phyloP scores from a whole-genome alignment of 2,113 vertebrate species.

The Triplophysa rosa region DNA sequence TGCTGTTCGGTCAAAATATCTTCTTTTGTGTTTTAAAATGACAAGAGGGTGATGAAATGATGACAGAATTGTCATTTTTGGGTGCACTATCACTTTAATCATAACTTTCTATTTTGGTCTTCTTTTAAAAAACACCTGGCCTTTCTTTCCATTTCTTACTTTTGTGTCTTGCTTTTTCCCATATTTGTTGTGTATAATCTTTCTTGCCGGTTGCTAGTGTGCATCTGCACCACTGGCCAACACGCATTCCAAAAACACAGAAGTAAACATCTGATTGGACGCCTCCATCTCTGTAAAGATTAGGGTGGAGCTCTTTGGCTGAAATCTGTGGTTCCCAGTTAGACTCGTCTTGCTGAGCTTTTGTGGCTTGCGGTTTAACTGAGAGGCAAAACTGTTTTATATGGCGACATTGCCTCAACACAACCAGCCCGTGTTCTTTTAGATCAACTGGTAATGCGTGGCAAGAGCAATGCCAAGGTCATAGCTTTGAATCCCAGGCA shows the following conservation, averaged over 20 bases:
- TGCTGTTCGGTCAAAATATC: too few relatives aligned
- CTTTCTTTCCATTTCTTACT: neutral
- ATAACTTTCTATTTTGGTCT: neutral
- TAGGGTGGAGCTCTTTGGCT: conserved; percentile 23
- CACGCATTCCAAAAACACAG: neutral
- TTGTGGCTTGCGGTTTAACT: conserved; percentile 27
- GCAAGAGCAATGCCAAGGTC: too few relatives aligned
- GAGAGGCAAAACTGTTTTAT: neutral
- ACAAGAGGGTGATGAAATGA: too few relatives aligned
- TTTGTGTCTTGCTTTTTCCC: neutral
- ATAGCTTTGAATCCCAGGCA: too few relatives aligned
- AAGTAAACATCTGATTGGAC: conserved; percentile 30
- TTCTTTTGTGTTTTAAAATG: too few relatives aligned
- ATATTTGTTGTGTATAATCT: neutral
- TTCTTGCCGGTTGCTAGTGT: neutral
- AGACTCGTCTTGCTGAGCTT: neutral
- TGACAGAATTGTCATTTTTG: neutral
- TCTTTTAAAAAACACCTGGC: too few relatives aligned
- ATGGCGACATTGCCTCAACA: neutral
- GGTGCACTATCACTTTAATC: neutral
- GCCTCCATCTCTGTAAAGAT: conserved; percentile 17
- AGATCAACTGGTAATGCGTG: too few relatives aligned
- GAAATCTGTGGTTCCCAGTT: conserved; percentile 22
- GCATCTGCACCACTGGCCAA: neutral
- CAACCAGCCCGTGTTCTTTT: neutral